Conservation (phyloP, 2,113 vertebrate species). For the Spermophilus dauricus region DNA sequence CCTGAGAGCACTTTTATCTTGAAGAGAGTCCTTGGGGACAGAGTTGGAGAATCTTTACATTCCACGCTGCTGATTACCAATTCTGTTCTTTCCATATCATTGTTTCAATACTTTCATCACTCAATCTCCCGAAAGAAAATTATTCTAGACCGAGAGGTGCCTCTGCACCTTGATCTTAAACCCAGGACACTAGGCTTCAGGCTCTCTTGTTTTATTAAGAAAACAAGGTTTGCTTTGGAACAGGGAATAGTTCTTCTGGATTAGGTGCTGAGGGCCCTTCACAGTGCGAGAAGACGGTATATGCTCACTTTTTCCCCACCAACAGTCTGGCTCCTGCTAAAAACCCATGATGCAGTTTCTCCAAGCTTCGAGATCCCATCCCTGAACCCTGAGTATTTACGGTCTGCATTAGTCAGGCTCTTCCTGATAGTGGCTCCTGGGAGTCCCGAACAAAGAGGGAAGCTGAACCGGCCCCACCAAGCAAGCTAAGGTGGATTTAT, state of each 20-base stretch:
- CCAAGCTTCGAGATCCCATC: background rate
- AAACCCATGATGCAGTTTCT: background rate
- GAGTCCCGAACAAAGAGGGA: background rate
- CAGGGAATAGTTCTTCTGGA: background rate
- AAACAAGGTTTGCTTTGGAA: background rate
- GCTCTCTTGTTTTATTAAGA: background rate
- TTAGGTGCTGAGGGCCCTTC: background rate
- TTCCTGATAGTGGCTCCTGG: background rate
- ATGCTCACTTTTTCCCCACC: background rate
- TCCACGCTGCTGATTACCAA: background rate
- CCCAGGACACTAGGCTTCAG: background rate
- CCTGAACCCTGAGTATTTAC: background rate
- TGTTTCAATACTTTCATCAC: background rate
- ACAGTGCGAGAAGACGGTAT: background rate
- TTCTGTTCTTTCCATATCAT: background rate
- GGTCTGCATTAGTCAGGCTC: background rate
- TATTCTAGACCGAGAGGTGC: background rate
- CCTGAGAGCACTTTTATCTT: background rate
- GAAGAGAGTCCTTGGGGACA: background rate
- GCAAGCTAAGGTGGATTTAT: background rate
- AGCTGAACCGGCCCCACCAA: background rate
- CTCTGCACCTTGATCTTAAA: constrained; percentile 18
- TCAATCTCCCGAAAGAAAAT: background rate
- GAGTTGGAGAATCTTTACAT: background rate
- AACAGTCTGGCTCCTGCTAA: background rate